Percentiles rank a stretch among this genome's conserved stretches.
phyloP scores from a whole-genome alignment of 2,113 vertebrate species.

The Rhinichthys klamathensis region DNA sequence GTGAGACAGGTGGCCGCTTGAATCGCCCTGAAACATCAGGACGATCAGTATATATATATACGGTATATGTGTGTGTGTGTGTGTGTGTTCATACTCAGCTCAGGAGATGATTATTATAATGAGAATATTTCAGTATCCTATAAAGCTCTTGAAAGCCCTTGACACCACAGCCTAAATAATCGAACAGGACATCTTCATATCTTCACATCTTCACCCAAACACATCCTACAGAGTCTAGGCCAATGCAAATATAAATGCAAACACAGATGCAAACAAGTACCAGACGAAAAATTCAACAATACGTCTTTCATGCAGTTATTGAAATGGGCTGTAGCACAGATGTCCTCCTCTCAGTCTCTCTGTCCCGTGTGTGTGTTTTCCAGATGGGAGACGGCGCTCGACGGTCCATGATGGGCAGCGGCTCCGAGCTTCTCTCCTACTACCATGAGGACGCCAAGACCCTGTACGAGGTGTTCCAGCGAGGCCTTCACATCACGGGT shows the following conservation, averaged over 20 bases:
- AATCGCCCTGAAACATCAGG: not conserved
- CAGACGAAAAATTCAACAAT: not conserved
- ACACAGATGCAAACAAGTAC: conserved; percentile 3
- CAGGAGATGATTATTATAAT: not conserved
- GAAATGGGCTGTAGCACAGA: not conserved
- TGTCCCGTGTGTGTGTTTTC: not conserved
- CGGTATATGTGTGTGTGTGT: no score
- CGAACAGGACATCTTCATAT: no score
- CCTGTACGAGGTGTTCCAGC: conserved; percentile 95
- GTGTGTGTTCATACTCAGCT: not conserved
- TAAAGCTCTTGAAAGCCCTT: not conserved
- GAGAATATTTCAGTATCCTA: not conserved
- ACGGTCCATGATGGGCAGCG: conserved; percentile 86
- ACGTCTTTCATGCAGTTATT: not conserved
- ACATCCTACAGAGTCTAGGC: no score
- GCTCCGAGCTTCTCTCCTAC: conserved; percentile 84
- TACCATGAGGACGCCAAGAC: conserved; percentile 94
- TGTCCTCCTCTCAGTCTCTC: not conserved
- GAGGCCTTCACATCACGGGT: conserved; percentile 94
- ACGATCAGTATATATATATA: no score
- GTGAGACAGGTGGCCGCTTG: not conserved
- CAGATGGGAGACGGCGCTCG: conserved; percentile 82
- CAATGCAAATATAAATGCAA: conserved; percentile 29
- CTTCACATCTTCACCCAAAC: not conserved
- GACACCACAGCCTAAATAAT: not conserved